Base-by-base conservation (phyloP, 2,888 invertebrate genomes). In the Reticulitermes lucifugus region DNA sequence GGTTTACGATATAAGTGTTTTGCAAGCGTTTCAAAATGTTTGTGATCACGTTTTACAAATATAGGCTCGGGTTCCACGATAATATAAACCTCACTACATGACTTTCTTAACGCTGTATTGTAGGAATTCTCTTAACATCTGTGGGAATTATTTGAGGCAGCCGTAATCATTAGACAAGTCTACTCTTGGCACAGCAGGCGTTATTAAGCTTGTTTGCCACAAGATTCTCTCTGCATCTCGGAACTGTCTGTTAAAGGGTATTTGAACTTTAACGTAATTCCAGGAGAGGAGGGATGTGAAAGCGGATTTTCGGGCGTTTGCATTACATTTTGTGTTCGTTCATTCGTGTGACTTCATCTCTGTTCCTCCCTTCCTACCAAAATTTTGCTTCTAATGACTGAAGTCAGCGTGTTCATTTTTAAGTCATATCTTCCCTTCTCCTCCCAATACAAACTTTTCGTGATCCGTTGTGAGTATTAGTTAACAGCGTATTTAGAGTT, bases 241-340 rank as follows among this genome's bases (percentile, higher is more conserved):
- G n/a, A n/a, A n/a, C 60, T 21, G 21, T 60, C 22, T 22, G 60
- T 18, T 7, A 18, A 21, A 18, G n/a, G 60, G 1, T 60, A 60
- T 60, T 60, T 60, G 60, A 60, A 60, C 60, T 60, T 60, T 2
- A 60, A 18, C 21, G 60, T 60, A 60, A 14, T 60, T 60, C 18
- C 60, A n/a, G 60, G 60, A 60, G 6, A 60, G 22, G n/a, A 18
- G 60, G n/a, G 60, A 60, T 14, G 60, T 60, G 60, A n/a, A 60
- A 60, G 60, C 60, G n/a, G 60, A 60, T 60, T 60, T 60, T 5
- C 60, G 60, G 60, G 60, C 60, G 60, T 60, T 60, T 60, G 60
- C 60, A n/a, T 60, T 60, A 60, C 60, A 18, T 60, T 21, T 60
- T 60, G 60, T 60, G 46, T 46, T 60, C 22, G 60, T n/a, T n/a